A percentile compares a stretch with the other conserved stretches of the same genome.
Conservation (phyloP, 2,113 vertebrate genomes). For the Poecilia latipinna region DNA sequence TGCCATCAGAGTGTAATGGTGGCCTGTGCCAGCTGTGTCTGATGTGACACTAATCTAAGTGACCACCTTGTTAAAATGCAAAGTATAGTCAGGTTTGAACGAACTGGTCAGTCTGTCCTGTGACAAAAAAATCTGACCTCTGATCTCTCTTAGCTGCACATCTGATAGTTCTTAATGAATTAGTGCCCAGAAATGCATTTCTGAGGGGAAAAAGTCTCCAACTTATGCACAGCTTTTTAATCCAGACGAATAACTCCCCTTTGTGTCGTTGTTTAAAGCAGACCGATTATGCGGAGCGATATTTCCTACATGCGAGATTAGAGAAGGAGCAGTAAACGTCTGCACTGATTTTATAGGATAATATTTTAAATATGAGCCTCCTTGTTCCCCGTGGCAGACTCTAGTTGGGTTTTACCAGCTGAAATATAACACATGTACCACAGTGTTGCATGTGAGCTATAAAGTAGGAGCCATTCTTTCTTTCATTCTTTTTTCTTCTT, state of each 20-base stretch:
- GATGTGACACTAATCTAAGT: too few relatives aligned
- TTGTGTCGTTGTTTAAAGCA: not conserved
- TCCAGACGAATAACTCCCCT: not conserved
- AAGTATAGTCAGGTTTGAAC: too few relatives aligned
- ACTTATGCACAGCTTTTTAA: too few relatives aligned
- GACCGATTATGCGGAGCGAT: not conserved
- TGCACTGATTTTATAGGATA: constrained; percentile 19
- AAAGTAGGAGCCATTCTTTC: constrained; percentile 14
- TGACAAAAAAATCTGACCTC: too few relatives aligned
- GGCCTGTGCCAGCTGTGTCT: too few relatives aligned
- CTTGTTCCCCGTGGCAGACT: not conserved
- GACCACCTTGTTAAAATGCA: too few relatives aligned
- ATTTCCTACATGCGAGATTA: constrained; percentile 1
- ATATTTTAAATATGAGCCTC: constrained; percentile 21
- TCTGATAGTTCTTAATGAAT: too few relatives aligned
- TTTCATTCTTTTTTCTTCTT: constrained; percentile 14
- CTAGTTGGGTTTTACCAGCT: not conserved
- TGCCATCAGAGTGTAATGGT: too few relatives aligned
- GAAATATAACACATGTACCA: constrained; percentile 27
- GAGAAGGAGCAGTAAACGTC: not conserved
- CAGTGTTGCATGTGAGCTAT: constrained; percentile 19
- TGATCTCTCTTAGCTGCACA: too few relatives aligned
- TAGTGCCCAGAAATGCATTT: too few relatives aligned
- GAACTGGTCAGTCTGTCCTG: too few relatives aligned
- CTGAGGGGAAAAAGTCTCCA: too few relatives aligned